Evolutionary conservation across 2,797 vertebrate species (phyloP).

Genomic region (Uromys caudimaculatus): DNA sequence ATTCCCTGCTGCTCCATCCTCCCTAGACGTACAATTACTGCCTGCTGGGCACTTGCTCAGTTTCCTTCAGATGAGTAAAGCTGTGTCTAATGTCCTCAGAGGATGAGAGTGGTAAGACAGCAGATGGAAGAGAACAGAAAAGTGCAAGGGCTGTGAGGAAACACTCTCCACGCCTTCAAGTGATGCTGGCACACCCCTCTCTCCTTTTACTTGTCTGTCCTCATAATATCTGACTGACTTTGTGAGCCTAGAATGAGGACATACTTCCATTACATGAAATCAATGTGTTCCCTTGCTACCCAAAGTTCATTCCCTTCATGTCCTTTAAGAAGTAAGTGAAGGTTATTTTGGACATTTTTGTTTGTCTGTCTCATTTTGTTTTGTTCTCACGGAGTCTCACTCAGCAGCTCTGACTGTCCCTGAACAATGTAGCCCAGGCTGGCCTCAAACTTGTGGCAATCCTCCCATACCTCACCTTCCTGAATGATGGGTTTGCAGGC

Average conservation of each 20-base stretch:
- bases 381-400: not conserved
- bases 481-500: too few relatives aligned
- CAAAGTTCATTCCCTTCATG: not conserved
- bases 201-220: not conserved
- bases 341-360: not conserved
- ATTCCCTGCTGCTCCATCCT: not conserved
- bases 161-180: not conserved
- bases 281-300: too few relatives aligned
- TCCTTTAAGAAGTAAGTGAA: not conserved
- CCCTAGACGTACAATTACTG: not conserved
- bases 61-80: not conserved
- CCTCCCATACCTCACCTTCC: not conserved
- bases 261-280: not conserved
- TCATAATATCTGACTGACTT: not conserved
- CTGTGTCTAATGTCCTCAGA: not conserved
- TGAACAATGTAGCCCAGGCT: not conserved
- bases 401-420: not conserved
- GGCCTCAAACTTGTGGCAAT: not conserved
- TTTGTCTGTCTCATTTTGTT: not conserved
- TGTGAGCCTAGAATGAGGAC: not conserved
- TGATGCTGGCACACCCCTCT: too few relatives aligned
- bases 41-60: not conserved
- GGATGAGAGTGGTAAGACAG: not conserved
- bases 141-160: not conserved
- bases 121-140: not conserved